These are phyloP conservation scores for Indri indri DNA, from an alignment of 2,113 vertebrate species.

Conservation along the genomic window DNA sequence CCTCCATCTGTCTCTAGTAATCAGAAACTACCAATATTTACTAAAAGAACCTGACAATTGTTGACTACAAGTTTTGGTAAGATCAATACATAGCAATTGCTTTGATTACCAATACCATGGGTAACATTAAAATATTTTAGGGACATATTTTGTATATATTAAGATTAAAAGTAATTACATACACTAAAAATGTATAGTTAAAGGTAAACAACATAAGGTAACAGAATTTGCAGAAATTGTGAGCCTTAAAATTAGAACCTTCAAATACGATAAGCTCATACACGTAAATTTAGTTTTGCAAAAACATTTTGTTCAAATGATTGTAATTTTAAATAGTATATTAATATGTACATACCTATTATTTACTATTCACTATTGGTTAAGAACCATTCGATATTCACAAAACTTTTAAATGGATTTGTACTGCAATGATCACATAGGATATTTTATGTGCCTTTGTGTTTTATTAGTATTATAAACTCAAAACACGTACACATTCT, in stretches of 20 bases:
- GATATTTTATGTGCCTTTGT: not conserved
- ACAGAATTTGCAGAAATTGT: not conserved
- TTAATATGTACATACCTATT: not conserved
- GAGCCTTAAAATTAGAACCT: slow-evolving; percentile 1
- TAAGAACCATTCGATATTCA: not conserved
- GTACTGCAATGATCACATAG: not conserved
- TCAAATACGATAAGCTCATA: not conserved
- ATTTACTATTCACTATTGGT: not conserved
- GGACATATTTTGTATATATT: not conserved
- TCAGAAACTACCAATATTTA: not conserved
- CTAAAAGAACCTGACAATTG: not conserved
- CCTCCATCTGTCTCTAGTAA: not conserved
- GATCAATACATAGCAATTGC: not conserved
- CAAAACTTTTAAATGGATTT: not conserved
- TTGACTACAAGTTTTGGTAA: slow-evolving; percentile 31
- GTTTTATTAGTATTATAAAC: not conserved
- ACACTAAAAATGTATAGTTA: not conserved
- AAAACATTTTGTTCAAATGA: not conserved
- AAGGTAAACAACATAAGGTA: not conserved
- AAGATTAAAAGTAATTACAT: not conserved
- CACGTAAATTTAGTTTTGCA: not conserved
- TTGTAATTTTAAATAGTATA: not conserved
- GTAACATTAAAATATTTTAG: not conserved
- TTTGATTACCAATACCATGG: not conserved
- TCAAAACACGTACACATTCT: not conserved